A percentile compares a stretch with the other conserved stretches of the same genome.
phyloP scores from a whole-genome alignment of 2,888 invertebrate genomes.

The Calliscelio sp. region DNA sequence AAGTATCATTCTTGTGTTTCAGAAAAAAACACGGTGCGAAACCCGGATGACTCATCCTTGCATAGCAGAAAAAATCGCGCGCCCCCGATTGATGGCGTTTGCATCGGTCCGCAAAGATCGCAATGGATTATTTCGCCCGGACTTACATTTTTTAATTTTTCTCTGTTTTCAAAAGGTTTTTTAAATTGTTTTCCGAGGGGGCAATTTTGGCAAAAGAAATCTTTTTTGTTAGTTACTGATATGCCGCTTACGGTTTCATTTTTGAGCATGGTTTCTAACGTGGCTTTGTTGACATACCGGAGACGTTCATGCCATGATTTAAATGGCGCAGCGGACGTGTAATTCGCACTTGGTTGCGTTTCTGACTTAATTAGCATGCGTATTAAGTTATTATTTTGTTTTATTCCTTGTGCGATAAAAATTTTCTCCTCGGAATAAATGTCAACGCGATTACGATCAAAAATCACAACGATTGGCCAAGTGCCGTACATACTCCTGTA shows the following conservation, averaged over 20 bases:
- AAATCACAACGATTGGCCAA: background rate
- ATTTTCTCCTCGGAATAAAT: constrained; percentile 16
- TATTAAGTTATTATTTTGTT: constrained; percentile 39
- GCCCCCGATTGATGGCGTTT: constrained; percentile 48
- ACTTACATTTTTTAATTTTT: constrained; percentile 7
- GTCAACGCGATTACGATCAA: background rate
- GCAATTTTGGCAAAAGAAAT: constrained; percentile 46
- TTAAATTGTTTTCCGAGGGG: constrained; percentile 30
- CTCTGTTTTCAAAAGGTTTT: constrained; percentile 22
- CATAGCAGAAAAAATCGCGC: constrained; percentile 58
- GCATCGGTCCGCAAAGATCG: constrained; percentile 56
- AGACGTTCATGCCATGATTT: constrained; percentile 59
- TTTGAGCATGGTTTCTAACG: constrained; percentile 53
- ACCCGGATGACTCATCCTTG: constrained; percentile 49
- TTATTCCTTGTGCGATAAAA: constrained; percentile 35
- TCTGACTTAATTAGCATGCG: constrained; percentile 20
- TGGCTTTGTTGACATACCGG: constrained; percentile 66
- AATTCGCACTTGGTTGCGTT: background rate
- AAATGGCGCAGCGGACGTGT: constrained; percentile 6
- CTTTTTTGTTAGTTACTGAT: constrained; percentile 44
- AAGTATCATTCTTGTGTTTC: background rate
- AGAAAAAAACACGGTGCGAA: constrained; percentile 1
- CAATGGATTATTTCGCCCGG: constrained; percentile 34
- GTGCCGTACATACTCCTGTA: constrained; percentile 33
- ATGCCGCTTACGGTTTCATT: constrained; percentile 63